Evolutionary conservation across 64 coral and sea anemone genomes (phyloP).

Genomic region (Montipora cactus): DNA sequence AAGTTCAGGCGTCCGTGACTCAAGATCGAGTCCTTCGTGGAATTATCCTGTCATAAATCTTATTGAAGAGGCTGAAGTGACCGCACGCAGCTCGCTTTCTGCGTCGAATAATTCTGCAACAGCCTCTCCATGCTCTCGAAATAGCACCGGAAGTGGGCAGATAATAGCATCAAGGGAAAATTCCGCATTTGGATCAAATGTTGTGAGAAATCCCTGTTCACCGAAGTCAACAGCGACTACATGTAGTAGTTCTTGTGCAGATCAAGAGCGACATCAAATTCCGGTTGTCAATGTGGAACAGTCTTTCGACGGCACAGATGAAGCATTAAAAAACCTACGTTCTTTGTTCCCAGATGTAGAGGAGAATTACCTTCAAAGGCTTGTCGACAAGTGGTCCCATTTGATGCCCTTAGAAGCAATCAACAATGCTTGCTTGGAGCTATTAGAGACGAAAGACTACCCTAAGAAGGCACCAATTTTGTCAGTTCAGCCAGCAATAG

Average conservation of each 20-base stretch:
- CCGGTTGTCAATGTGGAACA: neutral
- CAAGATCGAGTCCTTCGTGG: neutral
- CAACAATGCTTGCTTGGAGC: slow-evolving; percentile 66
- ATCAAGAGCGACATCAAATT: neutral
- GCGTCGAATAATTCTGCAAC: neutral
- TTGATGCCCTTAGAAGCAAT: slow-evolving; percentile 22
- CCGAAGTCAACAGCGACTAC: neutral
- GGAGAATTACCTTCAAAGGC: slow-evolving; percentile 57
- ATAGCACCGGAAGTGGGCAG: neutral
- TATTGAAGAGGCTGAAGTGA: neutral
- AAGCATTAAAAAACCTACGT: slow-evolving; percentile 10
- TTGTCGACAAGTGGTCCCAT: slow-evolving; percentile 50
- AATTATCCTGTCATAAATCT: neutral
- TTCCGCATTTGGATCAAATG: neutral
- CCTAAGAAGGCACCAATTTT: slow-evolving; percentile 50
- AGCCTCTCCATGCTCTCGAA: neutral
- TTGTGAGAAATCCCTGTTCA: neutral
- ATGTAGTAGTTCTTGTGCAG: neutral
- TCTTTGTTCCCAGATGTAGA: slow-evolving; percentile 80
- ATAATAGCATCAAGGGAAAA: neutral
- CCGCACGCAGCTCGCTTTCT: neutral
- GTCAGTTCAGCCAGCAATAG: neutral
- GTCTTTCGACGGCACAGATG: neutral
- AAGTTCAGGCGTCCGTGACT: neutral
- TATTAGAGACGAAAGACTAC: slow-evolving; percentile 71